Evolutionary conservation across 2,113 vertebrate species (phyloP).

Genomic region (Galeopterus variegatus): DNA sequence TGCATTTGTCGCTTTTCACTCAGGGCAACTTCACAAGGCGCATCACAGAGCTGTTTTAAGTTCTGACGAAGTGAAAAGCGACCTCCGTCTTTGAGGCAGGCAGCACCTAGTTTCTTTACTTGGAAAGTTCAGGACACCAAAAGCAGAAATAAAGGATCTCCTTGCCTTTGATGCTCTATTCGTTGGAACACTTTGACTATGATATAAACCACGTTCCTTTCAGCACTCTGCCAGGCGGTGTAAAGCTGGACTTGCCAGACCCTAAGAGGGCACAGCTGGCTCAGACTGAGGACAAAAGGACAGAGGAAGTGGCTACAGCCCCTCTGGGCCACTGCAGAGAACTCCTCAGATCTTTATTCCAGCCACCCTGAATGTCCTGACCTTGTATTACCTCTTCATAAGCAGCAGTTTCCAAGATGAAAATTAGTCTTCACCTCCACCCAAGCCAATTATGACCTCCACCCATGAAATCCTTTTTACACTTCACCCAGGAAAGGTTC

Average conservation of each 20-base stretch:
- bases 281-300: background rate
- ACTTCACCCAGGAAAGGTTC: background rate
- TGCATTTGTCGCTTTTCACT: background rate
- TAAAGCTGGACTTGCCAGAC: background rate
- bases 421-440: background rate
- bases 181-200: background rate
- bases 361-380: background rate
- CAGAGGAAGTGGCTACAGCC: rapidly evolving
- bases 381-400: background rate
- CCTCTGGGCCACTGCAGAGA: background rate
- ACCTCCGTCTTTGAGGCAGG: background rate
- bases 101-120: background rate
- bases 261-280: rapidly evolving
- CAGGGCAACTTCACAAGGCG: background rate
- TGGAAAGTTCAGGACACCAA: background rate
- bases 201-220: background rate
- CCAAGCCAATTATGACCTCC: background rate
- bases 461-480: slow-evolving; percentile 35
- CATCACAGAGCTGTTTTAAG: background rate
- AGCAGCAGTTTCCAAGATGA: background rate
- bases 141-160: background rate
- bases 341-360: background rate
- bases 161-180: background rate
- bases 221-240: background rate
- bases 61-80: background rate